Percentiles rank a stretch among this genome's conserved stretches.
phyloP scores from a whole-genome alignment of 2,113 vertebrate genomes.

The Eulemur macaco region DNA sequence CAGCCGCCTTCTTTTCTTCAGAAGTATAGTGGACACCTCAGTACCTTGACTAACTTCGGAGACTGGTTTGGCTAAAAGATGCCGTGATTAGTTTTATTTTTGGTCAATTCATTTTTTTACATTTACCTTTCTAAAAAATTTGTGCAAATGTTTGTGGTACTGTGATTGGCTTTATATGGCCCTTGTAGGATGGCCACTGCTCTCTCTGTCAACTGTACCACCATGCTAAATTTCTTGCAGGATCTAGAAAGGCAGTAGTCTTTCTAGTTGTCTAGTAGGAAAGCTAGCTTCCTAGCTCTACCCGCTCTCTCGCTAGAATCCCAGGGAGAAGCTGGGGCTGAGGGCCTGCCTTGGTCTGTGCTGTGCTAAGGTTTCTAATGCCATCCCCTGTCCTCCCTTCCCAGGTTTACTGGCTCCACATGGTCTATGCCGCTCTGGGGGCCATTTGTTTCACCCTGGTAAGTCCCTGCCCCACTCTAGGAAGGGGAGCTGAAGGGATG shows the following conservation, averaged over 20 bases:
- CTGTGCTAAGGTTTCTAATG: not conserved
- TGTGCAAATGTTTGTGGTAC: too few species aligned
- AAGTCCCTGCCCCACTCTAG: not conserved
- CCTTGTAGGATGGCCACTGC: not conserved
- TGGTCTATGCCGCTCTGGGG: constrained; percentile 94
- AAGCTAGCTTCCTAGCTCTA: not conserved
- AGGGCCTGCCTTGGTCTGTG: not conserved
- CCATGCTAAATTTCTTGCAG: not conserved
- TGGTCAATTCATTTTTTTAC: too few species aligned
- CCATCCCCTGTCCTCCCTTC: not conserved
- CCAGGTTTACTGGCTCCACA: constrained; percentile 95
- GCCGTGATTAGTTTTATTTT: not conserved
- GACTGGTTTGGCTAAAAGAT: not conserved
- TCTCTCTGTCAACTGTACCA: not conserved
- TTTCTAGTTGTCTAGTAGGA: not conserved
- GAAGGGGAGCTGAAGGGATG: not conserved
- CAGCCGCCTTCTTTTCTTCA: not conserved
- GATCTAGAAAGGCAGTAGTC: not conserved
- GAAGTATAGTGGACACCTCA: not conserved
- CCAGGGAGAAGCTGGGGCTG: not conserved
- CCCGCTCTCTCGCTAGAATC: not conserved
- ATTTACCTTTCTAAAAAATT: too few species aligned
- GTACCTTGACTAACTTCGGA: not conserved
- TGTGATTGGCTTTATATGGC: not conserved
- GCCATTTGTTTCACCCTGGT: constrained; percentile 94